These are phyloP conservation scores for Cirrhinus molitorella DNA, from an alignment of 2,797 vertebrate species.

Conservation along the genomic window DNA sequence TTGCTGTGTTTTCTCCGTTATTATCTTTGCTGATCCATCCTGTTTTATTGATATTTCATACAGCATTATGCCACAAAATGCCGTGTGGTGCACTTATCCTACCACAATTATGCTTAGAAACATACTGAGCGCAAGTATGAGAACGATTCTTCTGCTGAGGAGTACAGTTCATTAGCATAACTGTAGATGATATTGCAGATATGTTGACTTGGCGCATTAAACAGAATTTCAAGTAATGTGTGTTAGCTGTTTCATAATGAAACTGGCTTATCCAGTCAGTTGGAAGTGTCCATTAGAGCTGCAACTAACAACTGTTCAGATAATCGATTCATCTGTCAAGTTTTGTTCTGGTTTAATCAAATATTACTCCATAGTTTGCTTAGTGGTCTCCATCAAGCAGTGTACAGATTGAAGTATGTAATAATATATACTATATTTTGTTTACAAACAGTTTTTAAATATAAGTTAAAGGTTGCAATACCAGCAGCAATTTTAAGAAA, in stretches of 20 bases:
- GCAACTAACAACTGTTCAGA: neutral
- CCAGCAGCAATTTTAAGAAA: too few relatives aligned
- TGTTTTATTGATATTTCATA: constrained; percentile 6
- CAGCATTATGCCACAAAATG: neutral
- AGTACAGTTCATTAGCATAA: neutral
- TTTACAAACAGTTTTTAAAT: neutral
- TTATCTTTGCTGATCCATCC: constrained; percentile 2
- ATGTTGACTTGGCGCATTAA: constrained; percentile 3
- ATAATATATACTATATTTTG: neutral
- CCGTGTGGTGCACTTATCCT: neutral
- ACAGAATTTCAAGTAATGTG: neutral
- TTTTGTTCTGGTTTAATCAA: neutral
- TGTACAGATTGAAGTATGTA: neutral
- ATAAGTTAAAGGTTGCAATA: neutral
- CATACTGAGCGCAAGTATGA: neutral
- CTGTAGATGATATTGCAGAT: constrained; percentile 1
- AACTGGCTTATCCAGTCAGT: neutral
- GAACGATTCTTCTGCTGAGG: neutral
- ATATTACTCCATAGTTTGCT: neutral
- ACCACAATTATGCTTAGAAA: constrained; percentile 1
- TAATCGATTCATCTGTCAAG: neutral
- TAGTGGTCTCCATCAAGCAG: neutral
- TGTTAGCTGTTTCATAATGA: constrained; percentile 4
- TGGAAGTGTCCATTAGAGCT: neutral
- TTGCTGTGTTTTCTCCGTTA: constrained; percentile 5